Evolutionary conservation across 2,888 invertebrate genomes (phyloP), one percentile per base, ranked within the genome.

Genomic region (Bibio marci): DNA sequence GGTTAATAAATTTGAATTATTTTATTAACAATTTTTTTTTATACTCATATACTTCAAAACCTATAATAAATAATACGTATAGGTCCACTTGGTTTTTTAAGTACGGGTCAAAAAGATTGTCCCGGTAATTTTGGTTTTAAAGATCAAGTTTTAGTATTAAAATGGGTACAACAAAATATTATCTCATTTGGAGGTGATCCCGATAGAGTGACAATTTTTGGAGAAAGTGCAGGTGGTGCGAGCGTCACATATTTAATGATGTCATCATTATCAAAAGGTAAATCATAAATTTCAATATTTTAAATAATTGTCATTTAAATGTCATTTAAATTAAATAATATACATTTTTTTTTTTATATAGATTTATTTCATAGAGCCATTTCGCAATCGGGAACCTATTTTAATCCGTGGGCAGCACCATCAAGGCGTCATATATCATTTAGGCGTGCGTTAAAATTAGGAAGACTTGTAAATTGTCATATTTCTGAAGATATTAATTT

Each of bases 361-460:
- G 80, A 75, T 42, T 52, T 80, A 11, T 76, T 81, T 46, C 76
- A 78, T 46, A 71, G 72, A 41, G 80, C 67, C 2, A 82, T 83
- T 43, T 73, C 80, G 1, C 76, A 81, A 52, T 82, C 81, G 37
- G 82, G 82, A 1, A 77, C 76, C 2, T 71, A 76, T 1, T 59
- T 76, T 27, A 72, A 72, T 44, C 70, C 74, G 0, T 79, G 78
- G 78, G 73, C 74, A 0, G 69, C 70, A 44, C 66, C 76, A 1
- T 65, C 72, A 0, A 64, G 66, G 37, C 68, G 70, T 3, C 73
- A 72, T 7, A 66, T 72, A 41, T 68, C 73, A 0, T 58, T 66
- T 6, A 56, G 59, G 30, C 68, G 76, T 39, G 73, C 79, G 0
- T 64, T 62, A 39, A 69, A 67, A 33, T 51, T 82, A 17, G 78